Conservation (phyloP, 2,888 invertebrate species). For the Zonitis immaculata region DNA sequence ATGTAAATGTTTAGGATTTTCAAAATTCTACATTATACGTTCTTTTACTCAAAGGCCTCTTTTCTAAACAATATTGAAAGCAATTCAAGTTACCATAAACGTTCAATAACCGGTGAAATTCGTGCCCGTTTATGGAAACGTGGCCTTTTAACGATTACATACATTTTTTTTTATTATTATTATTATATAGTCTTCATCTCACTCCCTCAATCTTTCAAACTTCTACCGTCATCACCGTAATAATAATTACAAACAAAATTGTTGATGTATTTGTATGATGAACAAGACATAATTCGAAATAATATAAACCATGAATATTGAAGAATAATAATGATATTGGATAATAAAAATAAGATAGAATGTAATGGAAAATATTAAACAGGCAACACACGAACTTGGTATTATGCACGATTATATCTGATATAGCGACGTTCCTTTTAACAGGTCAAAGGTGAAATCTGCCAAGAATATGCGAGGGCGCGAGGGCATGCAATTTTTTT, state of each 20-base stretch:
- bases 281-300: not conserved
- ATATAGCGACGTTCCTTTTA: conserved; percentile 23
- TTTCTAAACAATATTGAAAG: no score
- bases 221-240: not conserved
- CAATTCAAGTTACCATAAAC: not conserved
- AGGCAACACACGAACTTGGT: conserved; percentile 24
- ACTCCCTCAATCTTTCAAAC: not conserved
- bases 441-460: conserved; percentile 24
- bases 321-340: not conserved
- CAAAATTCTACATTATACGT: not conserved
- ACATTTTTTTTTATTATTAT: not conserved
- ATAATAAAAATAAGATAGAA: not conserved
- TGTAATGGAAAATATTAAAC: conserved; percentile 37
- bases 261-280: not conserved
- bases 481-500: not conserved
- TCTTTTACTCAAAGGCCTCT: no score
- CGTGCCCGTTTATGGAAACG: conserved; percentile 1
- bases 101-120: conserved; percentile 1
- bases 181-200: no score
- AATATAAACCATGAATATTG: not conserved
- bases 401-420: conserved; percentile 24
- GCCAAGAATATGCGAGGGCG: conserved; percentile 10
- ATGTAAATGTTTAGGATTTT: not conserved
- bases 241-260: not conserved
- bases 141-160: not conserved